phyloP scores from a whole-genome alignment of 2,797 vertebrate genomes.

The Cossypha polioptera region DNA sequence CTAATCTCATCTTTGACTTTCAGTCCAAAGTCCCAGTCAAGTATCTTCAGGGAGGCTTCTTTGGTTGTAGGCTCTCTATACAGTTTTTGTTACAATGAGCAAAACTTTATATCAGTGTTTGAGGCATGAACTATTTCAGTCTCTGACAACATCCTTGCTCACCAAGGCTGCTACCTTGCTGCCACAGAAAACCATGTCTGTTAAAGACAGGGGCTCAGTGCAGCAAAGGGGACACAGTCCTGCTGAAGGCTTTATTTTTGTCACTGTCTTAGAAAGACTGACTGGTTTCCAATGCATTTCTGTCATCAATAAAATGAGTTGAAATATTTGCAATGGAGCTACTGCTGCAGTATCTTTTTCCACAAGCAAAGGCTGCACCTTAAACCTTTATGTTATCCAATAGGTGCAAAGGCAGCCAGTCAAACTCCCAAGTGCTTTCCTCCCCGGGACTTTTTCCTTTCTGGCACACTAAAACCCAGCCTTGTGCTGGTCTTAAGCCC shows the following conservation, averaged over 20 bases:
- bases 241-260: neutral
- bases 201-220: neutral
- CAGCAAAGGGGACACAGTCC: neutral
- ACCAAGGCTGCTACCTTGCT: neutral
- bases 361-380: neutral
- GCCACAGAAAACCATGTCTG: neutral
- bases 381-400: neutral
- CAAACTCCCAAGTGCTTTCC: neutral
- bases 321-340: neutral
- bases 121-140: neutral
- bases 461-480: neutral
- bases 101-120: neutral
- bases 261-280: neutral
- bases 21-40: neutral
- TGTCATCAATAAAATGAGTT: neutral
- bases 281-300: neutral
- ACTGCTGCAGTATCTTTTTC: neutral
- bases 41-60: neutral
- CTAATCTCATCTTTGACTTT: neutral
- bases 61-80: neutral
- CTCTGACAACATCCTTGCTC: fast-evolving
- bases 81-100: neutral
- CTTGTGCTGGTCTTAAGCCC: neutral
- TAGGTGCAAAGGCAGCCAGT: neutral
- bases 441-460: neutral